phyloP scores from a whole-genome alignment of 2,888 invertebrate species.

The Ophion costatus region DNA sequence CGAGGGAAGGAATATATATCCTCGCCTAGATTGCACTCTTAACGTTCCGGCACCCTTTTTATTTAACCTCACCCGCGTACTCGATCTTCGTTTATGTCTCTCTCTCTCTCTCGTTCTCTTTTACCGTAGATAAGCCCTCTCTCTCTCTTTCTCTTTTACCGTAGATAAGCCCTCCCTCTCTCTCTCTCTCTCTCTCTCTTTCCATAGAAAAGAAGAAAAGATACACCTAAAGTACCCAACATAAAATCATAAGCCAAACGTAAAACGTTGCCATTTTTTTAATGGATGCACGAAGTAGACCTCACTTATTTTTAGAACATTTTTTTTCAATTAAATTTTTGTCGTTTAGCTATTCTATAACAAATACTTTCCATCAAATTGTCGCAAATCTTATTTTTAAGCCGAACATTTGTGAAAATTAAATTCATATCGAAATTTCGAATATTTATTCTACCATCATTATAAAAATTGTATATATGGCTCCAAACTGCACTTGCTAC shows the following conservation, averaged over 20 bases:
- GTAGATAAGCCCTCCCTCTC: too few species aligned
- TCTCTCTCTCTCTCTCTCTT: too few species aligned
- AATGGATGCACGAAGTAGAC: too few species aligned
- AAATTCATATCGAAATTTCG: background rate
- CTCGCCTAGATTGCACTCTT: constrained; percentile 33
- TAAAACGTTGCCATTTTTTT: too few species aligned
- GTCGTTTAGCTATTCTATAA: too few species aligned
- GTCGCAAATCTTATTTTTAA: background rate
- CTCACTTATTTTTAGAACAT: too few species aligned
- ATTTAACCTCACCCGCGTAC: constrained; percentile 25
- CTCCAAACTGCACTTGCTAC: too few species aligned
- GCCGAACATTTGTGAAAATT: background rate
- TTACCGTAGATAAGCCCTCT: background rate
- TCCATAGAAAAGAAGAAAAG: constrained; percentile 1
- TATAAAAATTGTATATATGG: too few species aligned
- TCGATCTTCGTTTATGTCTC: background rate
- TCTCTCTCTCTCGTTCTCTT: background rate
- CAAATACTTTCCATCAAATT: too few species aligned
- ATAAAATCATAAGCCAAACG: constrained; percentile 11
- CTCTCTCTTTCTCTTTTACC: background rate
- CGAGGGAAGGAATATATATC: constrained; percentile 23
- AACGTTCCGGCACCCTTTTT: constrained; percentile 15
- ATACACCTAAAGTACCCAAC: constrained; percentile 14
- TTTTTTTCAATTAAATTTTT: too few species aligned
- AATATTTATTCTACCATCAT: too few species aligned